Conservation (phyloP, 2,797 vertebrate genomes). For the Staurois parvus region DNA sequence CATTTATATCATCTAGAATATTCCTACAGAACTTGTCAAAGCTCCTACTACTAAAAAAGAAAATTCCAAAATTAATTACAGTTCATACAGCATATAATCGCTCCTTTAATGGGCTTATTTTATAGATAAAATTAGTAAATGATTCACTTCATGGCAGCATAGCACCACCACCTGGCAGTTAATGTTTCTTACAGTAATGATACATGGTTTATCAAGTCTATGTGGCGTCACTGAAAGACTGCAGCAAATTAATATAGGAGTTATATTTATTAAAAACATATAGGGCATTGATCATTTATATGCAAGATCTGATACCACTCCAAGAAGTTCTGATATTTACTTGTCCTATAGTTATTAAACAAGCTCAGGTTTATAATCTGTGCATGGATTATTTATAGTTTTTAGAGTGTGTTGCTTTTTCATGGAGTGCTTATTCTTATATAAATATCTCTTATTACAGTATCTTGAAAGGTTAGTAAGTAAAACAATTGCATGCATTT, state of each 20-base stretch:
- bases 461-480: too few species aligned
- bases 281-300: not conserved
- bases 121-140: not conserved
- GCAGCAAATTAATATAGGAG: too few species aligned
- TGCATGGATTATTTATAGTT: too few species aligned
- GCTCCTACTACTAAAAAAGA: constrained; percentile 19
- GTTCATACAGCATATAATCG: constrained; percentile 4
- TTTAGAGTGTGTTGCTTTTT: too few species aligned
- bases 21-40: constrained; percentile 41
- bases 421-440: too few species aligned
- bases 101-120: not conserved
- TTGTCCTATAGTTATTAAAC: too few species aligned
- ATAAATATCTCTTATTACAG: too few species aligned
- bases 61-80: constrained; percentile 45
- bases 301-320: too few species aligned
- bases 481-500: too few species aligned
- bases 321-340: too few species aligned
- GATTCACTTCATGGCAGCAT: not conserved
- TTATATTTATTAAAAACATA: not conserved
- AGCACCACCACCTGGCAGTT: constrained; percentile 35
- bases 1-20: not conserved
- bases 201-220: too few species aligned
- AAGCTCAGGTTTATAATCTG: too few species aligned
- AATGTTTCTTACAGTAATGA: not conserved
- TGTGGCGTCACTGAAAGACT: not conserved